Evolutionary conservation across 2,797 vertebrate species (phyloP), one percentile per base, ranked within the genome.

Genomic region (Danionella dracula): DNA sequence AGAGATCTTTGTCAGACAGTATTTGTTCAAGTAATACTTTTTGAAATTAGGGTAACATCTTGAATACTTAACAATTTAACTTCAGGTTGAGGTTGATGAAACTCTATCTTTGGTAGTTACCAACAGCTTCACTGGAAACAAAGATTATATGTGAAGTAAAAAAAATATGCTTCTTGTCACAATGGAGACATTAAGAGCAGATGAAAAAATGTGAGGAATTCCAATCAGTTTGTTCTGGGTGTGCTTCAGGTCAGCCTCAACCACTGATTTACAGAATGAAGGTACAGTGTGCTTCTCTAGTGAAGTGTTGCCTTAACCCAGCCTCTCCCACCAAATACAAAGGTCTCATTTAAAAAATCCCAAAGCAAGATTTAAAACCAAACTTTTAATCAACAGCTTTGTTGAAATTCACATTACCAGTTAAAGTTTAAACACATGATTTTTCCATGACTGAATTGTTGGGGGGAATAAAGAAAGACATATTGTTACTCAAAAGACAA

Each of bases 141-240:
- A 42, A 1, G 2, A 54, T 10, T 13, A 17, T 9, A 11, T 48
- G 42, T 11, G 12, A 27, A 13, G 9, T 42, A 35, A 38, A 40
- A 41, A n/a, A 17, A 20, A 45, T 15, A 6, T 23, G 19, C 19
- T 29, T 35, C 32, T 44, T 53, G 17, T 34, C 19, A 45, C 5
- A 51, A 59, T 34, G 38, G 19, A 51, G 44, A 53, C 16, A 44
- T 0, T n/a, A 37, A 56, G 1, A 37, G 13, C 7, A 3, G 15
- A 15, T 17, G n/a, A 60, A 54, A n/a, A 61, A 45, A 61, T 55
- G 15, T 61, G 15, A 44, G 29, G 38, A 54, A 31, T 61, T 61
- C 2, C n/a, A n/a, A 59, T 48, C 15, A 29, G 42, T 57, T 66
- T 35, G 21, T 42, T 16, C 8, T 42, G 15, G 37, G 29, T 45